These are phyloP conservation scores for Pycnomerus fuliginosus DNA, from an alignment of 2,888 invertebrate species.

Conservation along the genomic window DNA sequence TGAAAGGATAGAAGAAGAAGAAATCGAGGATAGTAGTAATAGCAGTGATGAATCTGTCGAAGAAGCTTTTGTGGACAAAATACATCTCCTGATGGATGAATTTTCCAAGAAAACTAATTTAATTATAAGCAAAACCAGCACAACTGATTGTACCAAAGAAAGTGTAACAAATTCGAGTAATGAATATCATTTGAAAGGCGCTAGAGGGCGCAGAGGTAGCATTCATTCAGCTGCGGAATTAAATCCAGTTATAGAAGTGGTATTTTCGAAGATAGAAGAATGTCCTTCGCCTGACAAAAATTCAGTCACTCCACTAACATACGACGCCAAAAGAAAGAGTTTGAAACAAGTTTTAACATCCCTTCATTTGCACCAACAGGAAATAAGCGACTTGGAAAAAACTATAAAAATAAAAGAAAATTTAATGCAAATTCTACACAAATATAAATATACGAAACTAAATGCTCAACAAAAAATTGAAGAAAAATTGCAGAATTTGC, in stretches of 20 bases:
- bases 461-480: slow-evolving; percentile 62
- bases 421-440: slow-evolving; percentile 67
- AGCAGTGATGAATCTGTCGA: slow-evolving; percentile 41
- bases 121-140: slow-evolving; percentile 52
- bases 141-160: slow-evolving; percentile 36
- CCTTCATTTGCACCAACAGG: slow-evolving; percentile 66
- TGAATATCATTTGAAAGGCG: slow-evolving; percentile 47
- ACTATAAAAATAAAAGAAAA: slow-evolving; percentile 71
- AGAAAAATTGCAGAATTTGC: slow-evolving; percentile 63
- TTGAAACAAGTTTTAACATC: slow-evolving; percentile 44
- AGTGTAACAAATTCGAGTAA: slow-evolving; percentile 41
- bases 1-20: slow-evolving; percentile 59
- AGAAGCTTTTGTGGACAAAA: slow-evolving; percentile 69
- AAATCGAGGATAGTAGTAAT: slow-evolving; percentile 42
- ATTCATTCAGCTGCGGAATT: slow-evolving; percentile 50
- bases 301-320: slow-evolving; percentile 29
- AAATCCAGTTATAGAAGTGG: slow-evolving; percentile 30
- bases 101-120: slow-evolving; percentile 71
- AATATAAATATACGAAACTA: slow-evolving; percentile 59
- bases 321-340: slow-evolving; percentile 43
- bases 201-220: slow-evolving; percentile 49
- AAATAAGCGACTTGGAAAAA: slow-evolving; percentile 68
- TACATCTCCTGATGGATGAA: slow-evolving; percentile 70
- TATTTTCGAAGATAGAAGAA: slow-evolving; percentile 34
- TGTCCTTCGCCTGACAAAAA: slow-evolving; percentile 32